phyloP scores from a whole-genome alignment of 2,113 vertebrate genomes.

The Tricholaema leucomelas region DNA sequence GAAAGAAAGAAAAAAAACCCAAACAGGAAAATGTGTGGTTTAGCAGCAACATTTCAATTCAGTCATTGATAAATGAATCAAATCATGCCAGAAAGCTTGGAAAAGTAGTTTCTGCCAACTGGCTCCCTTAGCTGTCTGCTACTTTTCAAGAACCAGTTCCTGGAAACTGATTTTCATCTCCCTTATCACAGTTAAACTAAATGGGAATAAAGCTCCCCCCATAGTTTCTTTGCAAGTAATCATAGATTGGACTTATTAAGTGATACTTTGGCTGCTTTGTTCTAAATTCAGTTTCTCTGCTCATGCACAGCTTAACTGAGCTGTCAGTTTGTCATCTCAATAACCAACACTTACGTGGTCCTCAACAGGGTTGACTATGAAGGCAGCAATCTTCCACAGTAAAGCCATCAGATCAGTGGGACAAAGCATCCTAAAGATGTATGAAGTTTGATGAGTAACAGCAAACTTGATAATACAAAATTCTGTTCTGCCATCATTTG shows the following conservation, averaged over 20 bases:
- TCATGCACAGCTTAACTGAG: background rate
- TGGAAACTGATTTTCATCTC: background rate
- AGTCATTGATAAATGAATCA: background rate
- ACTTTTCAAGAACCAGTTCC: background rate
- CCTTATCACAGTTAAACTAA: background rate
- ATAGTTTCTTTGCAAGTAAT: background rate
- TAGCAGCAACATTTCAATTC: background rate
- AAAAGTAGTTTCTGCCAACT: background rate
- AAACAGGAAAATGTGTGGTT: too few species aligned
- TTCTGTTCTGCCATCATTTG: background rate
- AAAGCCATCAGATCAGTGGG: background rate
- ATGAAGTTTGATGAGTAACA: background rate
- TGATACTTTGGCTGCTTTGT: accelerated
- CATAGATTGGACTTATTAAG: background rate
- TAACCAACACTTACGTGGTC: accelerated
- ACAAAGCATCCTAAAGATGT: background rate
- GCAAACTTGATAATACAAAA: background rate
- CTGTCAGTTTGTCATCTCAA: background rate
- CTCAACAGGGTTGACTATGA: background rate
- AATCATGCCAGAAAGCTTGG: accelerated
- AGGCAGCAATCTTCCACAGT: background rate
- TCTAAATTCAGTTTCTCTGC: background rate
- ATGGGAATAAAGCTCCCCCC: background rate
- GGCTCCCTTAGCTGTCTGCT: background rate
- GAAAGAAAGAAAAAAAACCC: background rate